Evolutionary conservation across 2,888 invertebrate species (phyloP), one percentile per base, ranked within the genome.

Genomic region (Polymixis flavicincta): DNA sequence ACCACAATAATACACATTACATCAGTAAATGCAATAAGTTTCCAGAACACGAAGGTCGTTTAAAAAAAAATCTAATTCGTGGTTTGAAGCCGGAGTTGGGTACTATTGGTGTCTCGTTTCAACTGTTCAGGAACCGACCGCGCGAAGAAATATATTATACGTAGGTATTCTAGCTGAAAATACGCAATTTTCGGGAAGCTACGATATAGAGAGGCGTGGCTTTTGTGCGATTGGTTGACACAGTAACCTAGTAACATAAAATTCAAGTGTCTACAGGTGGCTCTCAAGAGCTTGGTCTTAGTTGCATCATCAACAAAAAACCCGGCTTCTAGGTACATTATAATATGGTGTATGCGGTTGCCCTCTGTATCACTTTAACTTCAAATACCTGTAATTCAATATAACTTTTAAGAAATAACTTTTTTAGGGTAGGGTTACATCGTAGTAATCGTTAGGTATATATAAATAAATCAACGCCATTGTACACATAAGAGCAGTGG

Each of bases 201-300:
- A 22, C 37, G 50, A 54, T 64, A 79, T 22, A 52, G 73, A 37
- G 71, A 72, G 84, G 82, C 81, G 84, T 72, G 82, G 82, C 82
- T 63, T 72, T 59, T 28, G 7, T 63, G 67, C 22, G 57, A 76
- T 84, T 83, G 82, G 83, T 84, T 83, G 73, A 28, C 63, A 75
- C 60, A 54, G 71, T 75, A 63, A 84, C 80, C 61, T 25, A 67
- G 55, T 80, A 19, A 19, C 76, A 42, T 71, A 37, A 69, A 75
- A 70, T 66, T 61, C 13, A 45, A 28, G 19, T 14, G 11, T 68
- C 70, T 74, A 64, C 63, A 71, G 54, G 66, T 83, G 79, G 65
- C 7, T 54, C 8, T 9, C 14, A 67, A 50, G 65, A 61, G 8
- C 17, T 32, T 2, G 14, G 32, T 11, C 6, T 61, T 45, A 37